A percentile compares a stretch with the other conserved stretches of the same genome.
phyloP scores from a whole-genome alignment of 1,140 invertebrate species.

The Teleopsis dalmanni region DNA sequence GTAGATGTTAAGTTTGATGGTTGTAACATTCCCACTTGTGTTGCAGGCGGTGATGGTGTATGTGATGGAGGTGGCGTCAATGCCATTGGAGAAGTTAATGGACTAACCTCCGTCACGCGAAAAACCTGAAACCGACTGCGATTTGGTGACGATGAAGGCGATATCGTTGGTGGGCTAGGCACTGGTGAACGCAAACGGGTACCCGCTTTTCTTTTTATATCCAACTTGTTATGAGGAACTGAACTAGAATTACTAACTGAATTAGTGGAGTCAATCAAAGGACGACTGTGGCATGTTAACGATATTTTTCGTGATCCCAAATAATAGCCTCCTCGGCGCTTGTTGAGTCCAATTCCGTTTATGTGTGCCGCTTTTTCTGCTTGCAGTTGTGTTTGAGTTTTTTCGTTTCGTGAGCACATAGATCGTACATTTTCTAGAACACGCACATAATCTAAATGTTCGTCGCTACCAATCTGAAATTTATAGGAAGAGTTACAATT shows the following conservation, averaged over 20 bases:
- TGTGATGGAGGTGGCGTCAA: conserved; percentile 23
- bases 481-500: not conserved
- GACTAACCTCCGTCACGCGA: conserved; percentile 46
- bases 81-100: conserved; percentile 31
- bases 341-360: conserved; percentile 31
- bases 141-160: conserved; percentile 60
- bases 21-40: conserved; percentile 5
- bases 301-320: conserved; percentile 57
- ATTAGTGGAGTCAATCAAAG: conserved; percentile 28
- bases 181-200: conserved; percentile 57
- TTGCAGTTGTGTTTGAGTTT: conserved; percentile 34
- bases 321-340: conserved; percentile 44
- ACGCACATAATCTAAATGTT: conserved; percentile 46
- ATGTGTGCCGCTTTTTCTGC: conserved; percentile 34
- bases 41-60: conserved; percentile 6
- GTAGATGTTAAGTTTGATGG: conserved; percentile 2
- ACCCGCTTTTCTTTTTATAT: conserved; percentile 48
- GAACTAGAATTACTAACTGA: conserved; percentile 26
- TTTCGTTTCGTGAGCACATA: conserved; percentile 48
- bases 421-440: conserved; percentile 48
- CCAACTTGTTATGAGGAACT: conserved; percentile 27
- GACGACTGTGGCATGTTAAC: conserved; percentile 46
- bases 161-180: conserved; percentile 60
- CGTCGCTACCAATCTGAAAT: conserved; percentile 39
- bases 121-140: conserved; percentile 54